Conservation (phyloP, 2,113 vertebrate genomes). For the Prinia subflava region DNA sequence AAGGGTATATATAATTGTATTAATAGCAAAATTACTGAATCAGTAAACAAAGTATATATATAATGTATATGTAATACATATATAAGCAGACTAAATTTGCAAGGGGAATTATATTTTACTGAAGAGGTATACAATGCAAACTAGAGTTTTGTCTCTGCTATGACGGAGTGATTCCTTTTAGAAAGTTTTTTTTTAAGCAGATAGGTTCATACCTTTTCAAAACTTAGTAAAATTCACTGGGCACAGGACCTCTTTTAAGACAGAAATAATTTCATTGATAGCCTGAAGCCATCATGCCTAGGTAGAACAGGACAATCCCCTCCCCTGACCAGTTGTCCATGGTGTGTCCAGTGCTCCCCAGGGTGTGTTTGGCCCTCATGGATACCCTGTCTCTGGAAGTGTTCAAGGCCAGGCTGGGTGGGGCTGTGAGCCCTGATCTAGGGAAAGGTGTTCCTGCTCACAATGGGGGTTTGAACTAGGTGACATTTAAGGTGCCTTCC, state of each 20-base stretch:
- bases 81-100: background rate
- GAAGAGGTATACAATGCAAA: background rate
- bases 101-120: background rate
- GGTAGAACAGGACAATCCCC: background rate
- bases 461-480: background rate
- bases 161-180: background rate
- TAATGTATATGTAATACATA: background rate
- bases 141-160: background rate
- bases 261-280: background rate
- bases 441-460: background rate
- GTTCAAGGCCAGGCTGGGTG: background rate
- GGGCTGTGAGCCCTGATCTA: background rate
- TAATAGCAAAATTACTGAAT: background rate
- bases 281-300: background rate
- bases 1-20: background rate
- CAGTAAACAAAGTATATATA: background rate
- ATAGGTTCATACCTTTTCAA: background rate
- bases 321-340: fast-evolving
- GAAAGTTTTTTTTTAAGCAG: background rate
- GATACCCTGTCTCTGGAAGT: background rate
- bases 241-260: background rate
- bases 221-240: background rate
- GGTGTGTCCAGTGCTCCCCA: too few species aligned
- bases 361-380: fast-evolving
- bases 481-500: background rate